A percentile compares a stretch with the other conserved stretches of the same genome.
phyloP scores from a whole-genome alignment of 2,113 vertebrate species.

The Pedionomus torquatus region DNA sequence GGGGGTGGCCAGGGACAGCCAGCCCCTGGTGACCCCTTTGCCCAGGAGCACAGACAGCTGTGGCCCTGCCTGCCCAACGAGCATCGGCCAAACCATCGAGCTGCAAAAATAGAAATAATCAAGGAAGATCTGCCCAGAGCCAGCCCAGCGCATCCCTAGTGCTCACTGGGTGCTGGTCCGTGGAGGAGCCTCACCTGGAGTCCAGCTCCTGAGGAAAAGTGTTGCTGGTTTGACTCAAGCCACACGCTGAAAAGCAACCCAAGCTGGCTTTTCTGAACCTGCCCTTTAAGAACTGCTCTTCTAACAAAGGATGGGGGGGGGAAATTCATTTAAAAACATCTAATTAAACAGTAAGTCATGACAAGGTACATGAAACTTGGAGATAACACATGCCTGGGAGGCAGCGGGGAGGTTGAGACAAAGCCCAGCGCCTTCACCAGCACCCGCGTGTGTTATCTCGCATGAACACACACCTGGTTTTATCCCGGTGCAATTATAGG shows the following conservation, averaged over 20 bases:
- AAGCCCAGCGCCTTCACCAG: conserved; percentile 32
- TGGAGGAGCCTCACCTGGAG: background rate
- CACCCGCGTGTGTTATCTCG: conserved; percentile 41
- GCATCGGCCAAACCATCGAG: accelerated
- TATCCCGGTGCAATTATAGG: conserved; percentile 63
- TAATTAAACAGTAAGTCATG: conserved; percentile 72
- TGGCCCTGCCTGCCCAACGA: background rate
- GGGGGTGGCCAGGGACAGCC: background rate
- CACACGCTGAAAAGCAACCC: background rate
- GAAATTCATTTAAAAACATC: conserved; percentile 39
- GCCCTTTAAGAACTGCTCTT: background rate
- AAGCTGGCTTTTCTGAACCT: conserved; percentile 17
- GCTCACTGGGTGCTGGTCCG: accelerated
- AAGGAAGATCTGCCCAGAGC: background rate
- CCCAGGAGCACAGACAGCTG: accelerated
- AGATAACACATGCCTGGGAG: conserved; percentile 60
- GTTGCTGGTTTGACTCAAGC: background rate
- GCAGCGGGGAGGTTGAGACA: conserved; percentile 33
- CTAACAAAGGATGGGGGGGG: background rate
- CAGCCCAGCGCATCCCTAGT: accelerated
- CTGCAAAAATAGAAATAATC: background rate
- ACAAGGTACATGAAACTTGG: conserved; percentile 64
- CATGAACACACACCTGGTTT: conserved; percentile 55
- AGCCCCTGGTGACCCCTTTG: background rate
- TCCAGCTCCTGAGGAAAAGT: background rate